phyloP scores from a whole-genome alignment of 2,888 invertebrate genomes.

The Pristionchus mayeri region DNA sequence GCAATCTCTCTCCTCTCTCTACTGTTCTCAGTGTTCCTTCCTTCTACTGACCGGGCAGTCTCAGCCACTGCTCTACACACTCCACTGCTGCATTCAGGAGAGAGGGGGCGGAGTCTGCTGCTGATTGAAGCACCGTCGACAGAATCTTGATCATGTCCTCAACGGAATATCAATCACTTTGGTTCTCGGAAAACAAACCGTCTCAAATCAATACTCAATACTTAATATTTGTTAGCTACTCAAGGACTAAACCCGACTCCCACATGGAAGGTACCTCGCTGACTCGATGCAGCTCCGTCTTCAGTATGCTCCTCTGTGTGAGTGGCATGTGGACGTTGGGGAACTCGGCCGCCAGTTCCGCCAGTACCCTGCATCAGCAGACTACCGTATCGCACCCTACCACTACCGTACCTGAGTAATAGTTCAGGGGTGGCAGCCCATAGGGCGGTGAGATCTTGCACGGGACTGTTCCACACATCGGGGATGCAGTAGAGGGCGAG shows the following conservation, averaged over 20 bases:
- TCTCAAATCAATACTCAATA: no score
- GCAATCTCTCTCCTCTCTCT: background rate
- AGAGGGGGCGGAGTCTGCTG: conserved; percentile 63
- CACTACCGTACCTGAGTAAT: conserved; percentile 57
- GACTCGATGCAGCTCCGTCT: conserved; percentile 62
- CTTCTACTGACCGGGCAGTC: conserved; percentile 62
- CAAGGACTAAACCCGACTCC: no score
- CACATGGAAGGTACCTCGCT: no score
- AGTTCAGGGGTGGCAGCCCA: conserved; percentile 65
- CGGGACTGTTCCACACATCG: conserved; percentile 67
- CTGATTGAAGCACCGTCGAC: conserved; percentile 58
- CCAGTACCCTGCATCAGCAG: conserved; percentile 60
- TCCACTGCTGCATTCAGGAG: conserved; percentile 69
- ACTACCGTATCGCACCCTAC: background rate
- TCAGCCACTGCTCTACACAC: conserved; percentile 71
- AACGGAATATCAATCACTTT: background rate
- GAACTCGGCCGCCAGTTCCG: conserved; percentile 70
- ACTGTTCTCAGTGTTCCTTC: background rate
- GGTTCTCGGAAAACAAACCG: no score
- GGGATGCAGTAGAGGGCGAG: conserved; percentile 62
- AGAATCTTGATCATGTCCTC: conserved; percentile 67
- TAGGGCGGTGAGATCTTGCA: conserved; percentile 63
- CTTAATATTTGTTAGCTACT: no score
- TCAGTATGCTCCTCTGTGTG: conserved; percentile 64
- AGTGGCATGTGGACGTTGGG: conserved; percentile 64